Evolutionary conservation across 2,888 invertebrate genomes (phyloP).

Genomic region (Tenthredo amoena): DNA sequence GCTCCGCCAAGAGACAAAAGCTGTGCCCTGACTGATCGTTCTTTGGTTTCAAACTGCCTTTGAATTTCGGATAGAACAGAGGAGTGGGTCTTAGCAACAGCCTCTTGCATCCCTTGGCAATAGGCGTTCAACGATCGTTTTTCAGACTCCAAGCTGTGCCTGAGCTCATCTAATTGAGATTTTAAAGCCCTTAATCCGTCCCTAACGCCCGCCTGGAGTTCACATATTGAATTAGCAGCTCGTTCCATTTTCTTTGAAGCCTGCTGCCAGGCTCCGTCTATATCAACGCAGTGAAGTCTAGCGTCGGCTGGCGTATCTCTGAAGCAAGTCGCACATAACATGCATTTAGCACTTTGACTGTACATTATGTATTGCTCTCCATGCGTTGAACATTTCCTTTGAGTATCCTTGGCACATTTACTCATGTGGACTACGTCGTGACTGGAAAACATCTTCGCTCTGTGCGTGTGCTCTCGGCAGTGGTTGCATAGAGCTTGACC

Average conservation of each 20-base stretch:
- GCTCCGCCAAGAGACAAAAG: slow-evolving; percentile 81
- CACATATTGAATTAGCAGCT: slow-evolving; percentile 79
- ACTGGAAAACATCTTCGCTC: slow-evolving; percentile 88
- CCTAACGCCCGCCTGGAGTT: slow-evolving; percentile 83
- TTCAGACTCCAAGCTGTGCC: slow-evolving; percentile 83
- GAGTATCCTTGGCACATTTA: slow-evolving; percentile 85
- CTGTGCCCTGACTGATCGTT: slow-evolving; percentile 80
- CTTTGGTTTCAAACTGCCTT: slow-evolving; percentile 81
- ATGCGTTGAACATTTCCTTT: slow-evolving; percentile 84
- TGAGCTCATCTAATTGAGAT: slow-evolving; percentile 84
- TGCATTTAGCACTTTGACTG: slow-evolving; percentile 84
- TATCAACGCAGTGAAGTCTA: slow-evolving; percentile 85
- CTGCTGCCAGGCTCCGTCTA: slow-evolving; percentile 87
- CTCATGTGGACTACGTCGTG: slow-evolving; percentile 88
- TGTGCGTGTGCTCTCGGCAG: slow-evolving; percentile 87
- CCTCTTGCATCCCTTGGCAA: slow-evolving; percentile 84
- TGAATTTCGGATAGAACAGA: slow-evolving; percentile 85
- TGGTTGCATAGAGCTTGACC: slow-evolving; percentile 86
- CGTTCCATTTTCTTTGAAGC: slow-evolving; percentile 86
- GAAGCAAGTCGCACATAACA: slow-evolving; percentile 88
- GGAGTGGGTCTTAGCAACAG: slow-evolving; percentile 84
- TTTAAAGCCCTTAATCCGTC: slow-evolving; percentile 85
- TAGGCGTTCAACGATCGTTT: slow-evolving; percentile 84
- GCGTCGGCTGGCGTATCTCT: slow-evolving; percentile 85
- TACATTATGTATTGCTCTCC: slow-evolving; percentile 89